A percentile compares a stretch with the other conserved stretches of the same genome.
These are phyloP conservation scores for Knipowitschia caucasica DNA, from an alignment of 2,797 vertebrate genomes.

Conservation along the genomic window DNA sequence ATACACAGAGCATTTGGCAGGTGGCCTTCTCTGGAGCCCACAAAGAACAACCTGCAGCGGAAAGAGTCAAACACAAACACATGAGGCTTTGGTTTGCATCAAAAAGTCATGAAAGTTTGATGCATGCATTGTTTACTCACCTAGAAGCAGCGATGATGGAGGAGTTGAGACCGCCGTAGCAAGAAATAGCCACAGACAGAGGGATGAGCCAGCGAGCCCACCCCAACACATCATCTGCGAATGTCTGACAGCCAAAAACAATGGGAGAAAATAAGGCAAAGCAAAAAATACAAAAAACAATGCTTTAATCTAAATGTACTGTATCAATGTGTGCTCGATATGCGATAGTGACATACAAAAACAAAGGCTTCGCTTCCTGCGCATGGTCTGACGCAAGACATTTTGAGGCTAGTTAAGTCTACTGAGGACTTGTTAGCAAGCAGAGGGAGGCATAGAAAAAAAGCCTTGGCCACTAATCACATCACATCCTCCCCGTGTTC, in stretches of 20 bases:
- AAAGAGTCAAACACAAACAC: not conserved
- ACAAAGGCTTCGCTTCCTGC: too few species aligned
- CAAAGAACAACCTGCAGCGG: constrained; percentile 79
- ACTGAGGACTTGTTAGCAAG: too few species aligned
- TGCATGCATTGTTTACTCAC: constrained; percentile 46
- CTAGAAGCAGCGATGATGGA: constrained; percentile 83
- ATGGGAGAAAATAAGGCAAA: not conserved
- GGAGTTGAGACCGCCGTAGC: constrained; percentile 83
- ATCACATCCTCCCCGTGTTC: constrained; percentile 49
- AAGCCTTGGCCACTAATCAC: constrained; percentile 40
- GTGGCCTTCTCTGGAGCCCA: constrained; percentile 82
- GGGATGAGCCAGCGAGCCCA: constrained; percentile 82
- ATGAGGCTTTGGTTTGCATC: not conserved
- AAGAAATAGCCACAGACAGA: constrained; percentile 82
- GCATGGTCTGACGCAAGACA: too few species aligned
- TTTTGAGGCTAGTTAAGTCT: too few species aligned
- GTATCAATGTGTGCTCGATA: too few species aligned
- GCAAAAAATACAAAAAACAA: not conserved
- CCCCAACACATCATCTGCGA: constrained; percentile 79
- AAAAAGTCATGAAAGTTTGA: not conserved
- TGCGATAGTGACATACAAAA: too few species aligned
- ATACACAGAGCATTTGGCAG: constrained; percentile 80
- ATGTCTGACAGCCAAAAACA: constrained; percentile 64
- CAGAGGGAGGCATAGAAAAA: not conserved
- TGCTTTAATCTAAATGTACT: too few species aligned